Percentiles rank a stretch among this genome's conserved stretches.
Evolutionary conservation across 2,888 invertebrate species (phyloP).

Genomic region (Mesorhabditis belari): DNA sequence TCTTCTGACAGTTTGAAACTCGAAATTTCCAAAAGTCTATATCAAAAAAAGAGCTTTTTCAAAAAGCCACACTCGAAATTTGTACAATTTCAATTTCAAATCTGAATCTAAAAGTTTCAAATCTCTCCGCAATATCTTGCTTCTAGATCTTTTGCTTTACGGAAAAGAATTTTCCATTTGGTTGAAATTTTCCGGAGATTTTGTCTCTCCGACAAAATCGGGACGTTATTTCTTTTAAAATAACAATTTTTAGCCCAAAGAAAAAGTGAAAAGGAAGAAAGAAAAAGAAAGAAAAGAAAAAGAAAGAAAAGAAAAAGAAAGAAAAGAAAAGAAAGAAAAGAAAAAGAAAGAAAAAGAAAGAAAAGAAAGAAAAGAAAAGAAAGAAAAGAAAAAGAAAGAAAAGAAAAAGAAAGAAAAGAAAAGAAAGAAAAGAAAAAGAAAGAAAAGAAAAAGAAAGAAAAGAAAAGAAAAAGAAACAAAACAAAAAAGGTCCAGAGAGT

Average conservation of each 20-base stretch:
- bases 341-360: neutral
- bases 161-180: neutral
- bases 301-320: neutral
- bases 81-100: too few species aligned
- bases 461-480: neutral
- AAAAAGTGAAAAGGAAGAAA: neutral
- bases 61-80: too few species aligned
- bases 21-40: too few species aligned
- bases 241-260: neutral
- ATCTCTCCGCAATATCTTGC: conserved; percentile 23
- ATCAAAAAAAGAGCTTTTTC: too few species aligned
- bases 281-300: neutral
- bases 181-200: neutral
- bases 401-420: neutral
- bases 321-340: neutral
- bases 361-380: neutral
- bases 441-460: neutral
- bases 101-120: too few species aligned
- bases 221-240: neutral
- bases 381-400: neutral
- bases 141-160: neutral
- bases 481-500: too few species aligned
- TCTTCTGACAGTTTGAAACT: too few species aligned
- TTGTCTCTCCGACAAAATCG: neutral
- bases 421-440: neutral